Percentiles rank a stretch among this genome's conserved stretches.
These are phyloP conservation scores for Pollenia griseotomentosa DNA, from an alignment of 2,888 invertebrate species.

Conservation along the genomic window DNA sequence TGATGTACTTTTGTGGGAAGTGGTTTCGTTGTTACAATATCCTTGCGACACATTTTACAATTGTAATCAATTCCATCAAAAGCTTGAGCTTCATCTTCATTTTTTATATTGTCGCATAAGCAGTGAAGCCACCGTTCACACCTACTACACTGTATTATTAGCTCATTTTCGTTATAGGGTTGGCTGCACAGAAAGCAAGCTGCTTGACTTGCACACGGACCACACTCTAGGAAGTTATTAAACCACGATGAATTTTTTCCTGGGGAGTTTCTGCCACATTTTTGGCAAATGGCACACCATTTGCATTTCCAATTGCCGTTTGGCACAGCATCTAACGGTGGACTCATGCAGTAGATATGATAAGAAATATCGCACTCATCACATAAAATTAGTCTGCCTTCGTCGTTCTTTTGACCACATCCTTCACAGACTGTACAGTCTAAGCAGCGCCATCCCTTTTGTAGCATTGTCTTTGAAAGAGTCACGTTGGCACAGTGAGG, in stretches of 20 bases:
- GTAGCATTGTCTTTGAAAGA: constrained; percentile 95
- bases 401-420: constrained; percentile 98
- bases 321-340: constrained; percentile 96
- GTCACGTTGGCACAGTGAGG: constrained; percentile 99
- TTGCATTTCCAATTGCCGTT: constrained; percentile 99
- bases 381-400: constrained; percentile 96
- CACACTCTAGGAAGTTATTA: constrained; percentile 96
- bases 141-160: constrained; percentile 96
- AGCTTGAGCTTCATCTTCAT: constrained; percentile 93
- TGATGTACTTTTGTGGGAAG: constrained; percentile 17
- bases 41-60: constrained; percentile 94
- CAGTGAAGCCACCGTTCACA: constrained; percentile 98
- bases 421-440: constrained; percentile 99
- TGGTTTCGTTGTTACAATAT: constrained; percentile 79
- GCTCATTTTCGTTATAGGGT: constrained; percentile 94
- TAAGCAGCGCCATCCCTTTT: constrained; percentile 98
- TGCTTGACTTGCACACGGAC: constrained; percentile 95
- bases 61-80: constrained; percentile 96
- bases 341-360: constrained; percentile 99
- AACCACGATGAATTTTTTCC: constrained; percentile 91
- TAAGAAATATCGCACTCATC: constrained; percentile 99
- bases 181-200: constrained; percentile 94
- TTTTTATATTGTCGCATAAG: constrained; percentile 94
- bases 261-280: constrained; percentile 94
- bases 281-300: constrained; percentile 96